These are phyloP conservation scores for Tribolium madens DNA, from an alignment of 1,140 invertebrate species.

Conservation along the genomic window DNA sequence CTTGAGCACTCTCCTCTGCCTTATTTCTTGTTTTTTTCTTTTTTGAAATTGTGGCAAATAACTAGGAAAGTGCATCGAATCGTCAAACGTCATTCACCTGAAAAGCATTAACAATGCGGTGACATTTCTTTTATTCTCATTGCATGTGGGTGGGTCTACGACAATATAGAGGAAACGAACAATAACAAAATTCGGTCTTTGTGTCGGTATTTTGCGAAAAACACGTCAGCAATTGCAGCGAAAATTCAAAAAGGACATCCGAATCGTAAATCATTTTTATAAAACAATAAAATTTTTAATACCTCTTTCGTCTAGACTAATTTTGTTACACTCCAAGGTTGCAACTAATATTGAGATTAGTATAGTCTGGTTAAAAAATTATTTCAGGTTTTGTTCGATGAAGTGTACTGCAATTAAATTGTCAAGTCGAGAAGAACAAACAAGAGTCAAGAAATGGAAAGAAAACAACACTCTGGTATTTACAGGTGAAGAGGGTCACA, in stretches of 20 bases:
- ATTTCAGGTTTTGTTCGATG: slow-evolving; percentile 22
- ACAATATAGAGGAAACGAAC: slow-evolving; percentile 25
- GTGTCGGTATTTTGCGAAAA: slow-evolving; percentile 28
- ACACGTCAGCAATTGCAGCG: not conserved
- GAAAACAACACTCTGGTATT: not conserved
- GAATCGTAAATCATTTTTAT: slow-evolving; percentile 47
- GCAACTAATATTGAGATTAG: not conserved
- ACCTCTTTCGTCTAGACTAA: slow-evolving; percentile 41
- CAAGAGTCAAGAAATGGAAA: not conserved
- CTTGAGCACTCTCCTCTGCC: too few relatives aligned
- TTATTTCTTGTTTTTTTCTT: not conserved
- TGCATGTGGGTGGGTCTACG: slow-evolving; percentile 12
- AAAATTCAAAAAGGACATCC: slow-evolving; percentile 34
- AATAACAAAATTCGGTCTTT: slow-evolving; percentile 26
- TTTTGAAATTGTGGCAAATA: not conserved
- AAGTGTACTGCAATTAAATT: slow-evolving; percentile 30
- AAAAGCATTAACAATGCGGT: slow-evolving; percentile 28
- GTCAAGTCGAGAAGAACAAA: not conserved
- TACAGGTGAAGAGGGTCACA: slow-evolving; percentile 1
- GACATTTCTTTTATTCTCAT: slow-evolving; percentile 27
- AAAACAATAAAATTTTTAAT: slow-evolving; percentile 50
- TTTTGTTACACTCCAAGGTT: slow-evolving; percentile 6
- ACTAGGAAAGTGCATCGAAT: slow-evolving; percentile 1
- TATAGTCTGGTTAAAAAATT: not conserved
- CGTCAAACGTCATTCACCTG: not conserved